Conservation (phyloP, 2,888 invertebrate genomes). For the Pasiphila rectangulata region DNA sequence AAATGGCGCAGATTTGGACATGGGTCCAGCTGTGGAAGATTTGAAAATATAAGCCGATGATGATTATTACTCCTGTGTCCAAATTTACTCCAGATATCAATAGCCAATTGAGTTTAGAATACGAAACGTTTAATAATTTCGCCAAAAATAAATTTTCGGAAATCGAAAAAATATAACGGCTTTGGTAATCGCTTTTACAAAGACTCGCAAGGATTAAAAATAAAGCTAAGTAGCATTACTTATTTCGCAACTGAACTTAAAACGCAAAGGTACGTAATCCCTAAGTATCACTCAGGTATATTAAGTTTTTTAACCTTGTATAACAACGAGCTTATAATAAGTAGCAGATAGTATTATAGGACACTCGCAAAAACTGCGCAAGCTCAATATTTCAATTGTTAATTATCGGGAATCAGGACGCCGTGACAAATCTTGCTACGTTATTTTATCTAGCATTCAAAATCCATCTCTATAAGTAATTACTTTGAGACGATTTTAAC, state of each 20-base stretch:
- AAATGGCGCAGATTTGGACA: no score
- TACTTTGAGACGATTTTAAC: background rate
- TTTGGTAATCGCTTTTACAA: background rate
- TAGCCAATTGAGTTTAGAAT: no score
- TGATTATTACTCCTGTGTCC: no score
- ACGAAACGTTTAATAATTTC: background rate
- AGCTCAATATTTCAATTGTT: conserved; percentile 36
- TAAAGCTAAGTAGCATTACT: conserved; percentile 8
- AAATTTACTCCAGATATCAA: no score
- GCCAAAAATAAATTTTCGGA: background rate
- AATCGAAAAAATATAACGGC: background rate
- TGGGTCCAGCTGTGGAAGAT: no score
- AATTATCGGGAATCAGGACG: conserved; percentile 42
- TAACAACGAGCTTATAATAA: conserved; percentile 16
- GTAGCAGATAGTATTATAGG: conserved; percentile 6
- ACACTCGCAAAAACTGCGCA: conserved; percentile 23
- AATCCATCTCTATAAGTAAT: background rate
- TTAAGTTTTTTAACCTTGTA: conserved; percentile 17
- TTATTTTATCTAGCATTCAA: background rate
- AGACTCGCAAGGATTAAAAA: conserved; percentile 3
- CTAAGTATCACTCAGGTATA: conserved; percentile 11
- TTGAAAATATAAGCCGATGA: no score
- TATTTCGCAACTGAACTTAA: conserved; percentile 7
- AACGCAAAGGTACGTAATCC: conserved; percentile 10
- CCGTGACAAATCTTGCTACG: conserved; percentile 33